A percentile compares a stretch with the other conserved stretches of the same genome.
These are phyloP conservation scores for Ctenoplectra terminalis DNA, from an alignment of 1,140 invertebrate genomes.

Conservation along the genomic window DNA sequence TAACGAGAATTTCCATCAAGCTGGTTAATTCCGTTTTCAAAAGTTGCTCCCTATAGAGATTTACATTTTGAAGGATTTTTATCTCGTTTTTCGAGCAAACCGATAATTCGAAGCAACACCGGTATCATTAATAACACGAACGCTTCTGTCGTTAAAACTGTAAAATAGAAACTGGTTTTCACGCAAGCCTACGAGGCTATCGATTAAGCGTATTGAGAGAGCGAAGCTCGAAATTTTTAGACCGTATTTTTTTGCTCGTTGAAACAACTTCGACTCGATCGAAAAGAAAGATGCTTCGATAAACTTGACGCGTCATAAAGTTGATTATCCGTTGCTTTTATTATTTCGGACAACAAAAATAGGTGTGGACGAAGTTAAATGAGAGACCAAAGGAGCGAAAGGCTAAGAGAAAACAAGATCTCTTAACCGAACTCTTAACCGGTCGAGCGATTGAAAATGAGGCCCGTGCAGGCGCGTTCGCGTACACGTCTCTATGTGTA, in stretches of 20 bases:
- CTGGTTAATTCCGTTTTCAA: neutral
- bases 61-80: neutral
- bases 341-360: slow-evolving; percentile 7
- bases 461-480: neutral
- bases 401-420: slow-evolving; percentile 47
- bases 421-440: slow-evolving; percentile 24
- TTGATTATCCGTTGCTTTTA: neutral
- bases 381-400: slow-evolving; percentile 24
- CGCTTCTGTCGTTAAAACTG: slow-evolving; percentile 17
- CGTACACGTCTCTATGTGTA: neutral
- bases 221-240: neutral
- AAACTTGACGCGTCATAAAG: neutral
- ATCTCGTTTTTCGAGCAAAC: neutral
- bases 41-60: neutral
- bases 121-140: neutral
- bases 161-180: slow-evolving; percentile 24
- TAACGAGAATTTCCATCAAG: neutral
- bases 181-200: neutral
- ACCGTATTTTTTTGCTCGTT: neutral
- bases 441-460: slow-evolving; percentile 55
- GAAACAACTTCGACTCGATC: neutral
- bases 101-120: neutral
- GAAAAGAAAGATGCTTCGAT: too few relatives aligned
- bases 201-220: neutral
- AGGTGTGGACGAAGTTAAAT: slow-evolving; percentile 21